A percentile compares a stretch with the other conserved stretches of the same genome.
phyloP scores from a whole-genome alignment of 2,113 vertebrate species.

The Alexandromys fortis region DNA sequence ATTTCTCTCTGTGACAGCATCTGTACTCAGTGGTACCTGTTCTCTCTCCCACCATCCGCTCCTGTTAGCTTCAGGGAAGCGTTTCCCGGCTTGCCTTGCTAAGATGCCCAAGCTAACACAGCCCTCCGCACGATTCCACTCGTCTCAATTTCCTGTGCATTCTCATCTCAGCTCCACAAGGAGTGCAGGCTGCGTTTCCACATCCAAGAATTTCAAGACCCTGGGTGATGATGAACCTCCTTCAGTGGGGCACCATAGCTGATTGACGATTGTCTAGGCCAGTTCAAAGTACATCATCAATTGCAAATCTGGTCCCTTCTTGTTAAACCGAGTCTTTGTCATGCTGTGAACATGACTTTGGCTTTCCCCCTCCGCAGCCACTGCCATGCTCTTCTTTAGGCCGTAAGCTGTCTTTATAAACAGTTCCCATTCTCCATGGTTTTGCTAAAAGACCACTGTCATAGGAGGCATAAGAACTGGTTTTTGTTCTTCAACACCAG shows the following conservation, averaged over 20 bases:
- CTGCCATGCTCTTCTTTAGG: background rate
- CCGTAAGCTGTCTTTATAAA: background rate
- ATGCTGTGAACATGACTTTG: background rate
- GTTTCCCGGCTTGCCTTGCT: background rate
- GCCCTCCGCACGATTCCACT: background rate
- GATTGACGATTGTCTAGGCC: background rate
- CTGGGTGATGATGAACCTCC: background rate
- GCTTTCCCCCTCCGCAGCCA: background rate
- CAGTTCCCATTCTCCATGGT: background rate
- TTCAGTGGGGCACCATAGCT: background rate
- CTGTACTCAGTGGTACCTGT: background rate
- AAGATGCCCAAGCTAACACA: background rate
- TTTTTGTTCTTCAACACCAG: background rate
- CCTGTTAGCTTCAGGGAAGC: background rate
- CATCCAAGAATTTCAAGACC: fast-evolving
- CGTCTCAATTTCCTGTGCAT: background rate
- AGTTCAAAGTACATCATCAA: background rate
- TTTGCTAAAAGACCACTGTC: background rate
- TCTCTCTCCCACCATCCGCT: background rate
- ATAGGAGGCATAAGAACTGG: background rate
- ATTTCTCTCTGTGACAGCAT: conserved; percentile 8
- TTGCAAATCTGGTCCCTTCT: background rate
- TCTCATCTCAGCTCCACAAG: background rate
- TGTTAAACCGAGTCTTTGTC: background rate
- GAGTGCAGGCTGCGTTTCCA: background rate